phyloP scores from a whole-genome alignment of 2,797 vertebrate genomes.

The Channallabes apus region DNA sequence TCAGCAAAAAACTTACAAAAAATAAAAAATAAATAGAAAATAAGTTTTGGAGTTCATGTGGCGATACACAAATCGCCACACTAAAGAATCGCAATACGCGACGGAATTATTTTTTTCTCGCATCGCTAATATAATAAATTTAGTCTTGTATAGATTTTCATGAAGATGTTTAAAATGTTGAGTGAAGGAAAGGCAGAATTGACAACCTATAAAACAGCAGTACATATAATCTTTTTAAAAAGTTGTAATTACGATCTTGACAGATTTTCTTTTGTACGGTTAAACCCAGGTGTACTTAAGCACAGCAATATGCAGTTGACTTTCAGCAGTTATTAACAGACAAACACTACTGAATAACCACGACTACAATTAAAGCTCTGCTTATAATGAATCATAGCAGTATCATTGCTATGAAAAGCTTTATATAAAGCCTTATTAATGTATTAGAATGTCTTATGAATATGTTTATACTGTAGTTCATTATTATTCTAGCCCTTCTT shows the following conservation, averaged over 20 bases:
- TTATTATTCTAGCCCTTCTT: not conserved
- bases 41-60: too few species aligned
- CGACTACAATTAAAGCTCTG: not conserved
- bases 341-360: not conserved
- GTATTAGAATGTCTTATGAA: not conserved
- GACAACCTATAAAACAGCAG: not conserved
- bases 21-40: too few species aligned
- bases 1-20: too few species aligned
- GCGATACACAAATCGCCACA: too few species aligned
- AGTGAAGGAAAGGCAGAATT: not conserved
- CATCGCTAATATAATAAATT: not conserved
- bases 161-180: not conserved
- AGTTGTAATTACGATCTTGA: not conserved
- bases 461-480: not conserved
- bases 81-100: too few species aligned
- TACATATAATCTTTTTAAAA: not conserved
- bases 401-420: not conserved
- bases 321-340: not conserved
- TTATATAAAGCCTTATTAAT: not conserved
- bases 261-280: not conserved
- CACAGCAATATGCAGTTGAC: not conserved
- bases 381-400: not conserved
- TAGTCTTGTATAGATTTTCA: not conserved
- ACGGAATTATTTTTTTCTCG: too few species aligned
- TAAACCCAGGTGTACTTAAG: not conserved